These are phyloP conservation scores for Hydriomena furcata DNA, from an alignment of 2,888 invertebrate genomes.

Conservation along the genomic window DNA sequence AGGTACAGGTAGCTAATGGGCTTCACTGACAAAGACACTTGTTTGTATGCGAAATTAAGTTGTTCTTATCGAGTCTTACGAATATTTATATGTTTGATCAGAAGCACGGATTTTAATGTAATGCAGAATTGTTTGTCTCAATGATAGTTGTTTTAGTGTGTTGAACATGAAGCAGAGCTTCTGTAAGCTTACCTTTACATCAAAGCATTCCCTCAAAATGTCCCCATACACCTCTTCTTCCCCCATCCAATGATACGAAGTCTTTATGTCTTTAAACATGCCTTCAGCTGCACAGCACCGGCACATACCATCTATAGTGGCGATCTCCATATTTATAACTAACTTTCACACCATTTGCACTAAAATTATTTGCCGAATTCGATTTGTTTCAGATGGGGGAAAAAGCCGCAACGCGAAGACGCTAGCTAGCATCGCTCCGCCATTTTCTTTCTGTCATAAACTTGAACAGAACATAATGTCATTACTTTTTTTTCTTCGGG, in stretches of 20 bases:
- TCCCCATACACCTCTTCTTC: constrained; percentile 71
- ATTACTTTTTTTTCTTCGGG: too few relatives aligned
- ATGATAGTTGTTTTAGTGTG: too few relatives aligned
- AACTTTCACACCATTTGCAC: constrained; percentile 45
- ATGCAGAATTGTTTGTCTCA: too few relatives aligned
- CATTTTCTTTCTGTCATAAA: constrained; percentile 71
- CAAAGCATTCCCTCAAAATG: constrained; percentile 74
- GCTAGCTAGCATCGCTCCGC: constrained; percentile 56
- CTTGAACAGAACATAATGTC: too few relatives aligned
- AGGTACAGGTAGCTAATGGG: too few relatives aligned
- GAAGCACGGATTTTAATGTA: too few relatives aligned
- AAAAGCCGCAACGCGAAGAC: constrained; percentile 38
- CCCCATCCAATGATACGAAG: constrained; percentile 73
- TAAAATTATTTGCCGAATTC: constrained; percentile 31
- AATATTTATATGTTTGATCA: too few relatives aligned
- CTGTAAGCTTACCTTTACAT: constrained; percentile 63
- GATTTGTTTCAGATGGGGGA: constrained; percentile 10
- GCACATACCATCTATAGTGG: constrained; percentile 62
- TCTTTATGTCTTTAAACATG: constrained; percentile 67
- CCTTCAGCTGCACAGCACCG: constrained; percentile 77
- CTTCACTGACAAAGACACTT: too few relatives aligned
- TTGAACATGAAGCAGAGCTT: too few relatives aligned
- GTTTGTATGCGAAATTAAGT: too few relatives aligned
- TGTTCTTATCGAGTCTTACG: too few relatives aligned
- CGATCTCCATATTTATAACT: constrained; percentile 54